Base-by-base conservation (phyloP, 23 tunicate genomes). In the Diplosoma virens region DNA sequence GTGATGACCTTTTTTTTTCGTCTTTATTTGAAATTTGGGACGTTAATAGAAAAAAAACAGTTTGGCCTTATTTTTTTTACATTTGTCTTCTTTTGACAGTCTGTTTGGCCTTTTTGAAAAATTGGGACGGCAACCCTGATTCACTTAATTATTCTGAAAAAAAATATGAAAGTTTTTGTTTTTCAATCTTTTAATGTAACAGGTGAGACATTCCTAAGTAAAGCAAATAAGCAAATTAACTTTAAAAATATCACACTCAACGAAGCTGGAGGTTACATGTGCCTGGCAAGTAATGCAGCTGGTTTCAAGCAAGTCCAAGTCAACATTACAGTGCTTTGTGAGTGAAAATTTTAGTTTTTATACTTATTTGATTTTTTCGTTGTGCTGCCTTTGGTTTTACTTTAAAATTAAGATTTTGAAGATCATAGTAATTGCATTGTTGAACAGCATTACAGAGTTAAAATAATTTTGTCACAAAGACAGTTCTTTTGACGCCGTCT, bases 231-330 rank as follows among this genome's bases (percentile, higher is more conserved):
- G 17, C 25, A 18, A n/a, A 25, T 86, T 17, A 67, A 60, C 36
- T 77, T 92, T 59, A 48, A 66, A 0, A 68, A 76, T 30, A 47
- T 85, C 11, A 54, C 87, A 14, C 46, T 61, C 14, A 50, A 67
- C 1, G 87, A 85, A 33, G 29, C 55, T 0, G 97, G 97, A 32
- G 53, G 68, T 37, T 92, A 92, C 79, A 67, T 58, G 0, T 92
- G 97, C 32, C 11, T 85, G 31, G 97, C 97, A 1, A 66, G 97
- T 28, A 92, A 92, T 55, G 93, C 52, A 14, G 97, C 81, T 25
- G 97, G 97, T 6, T 83, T 67, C 54, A 61, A 90, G 23, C 84
- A 85, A 47, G 84, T 77, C 14, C 29, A 67, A 11, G 83, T 83
- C 0, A 37, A 73, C 26, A 46, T 92, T 23, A 64, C 45, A 4